phyloP scores from a whole-genome alignment of 2,113 vertebrate species.

The Mormyrus lacerda region DNA sequence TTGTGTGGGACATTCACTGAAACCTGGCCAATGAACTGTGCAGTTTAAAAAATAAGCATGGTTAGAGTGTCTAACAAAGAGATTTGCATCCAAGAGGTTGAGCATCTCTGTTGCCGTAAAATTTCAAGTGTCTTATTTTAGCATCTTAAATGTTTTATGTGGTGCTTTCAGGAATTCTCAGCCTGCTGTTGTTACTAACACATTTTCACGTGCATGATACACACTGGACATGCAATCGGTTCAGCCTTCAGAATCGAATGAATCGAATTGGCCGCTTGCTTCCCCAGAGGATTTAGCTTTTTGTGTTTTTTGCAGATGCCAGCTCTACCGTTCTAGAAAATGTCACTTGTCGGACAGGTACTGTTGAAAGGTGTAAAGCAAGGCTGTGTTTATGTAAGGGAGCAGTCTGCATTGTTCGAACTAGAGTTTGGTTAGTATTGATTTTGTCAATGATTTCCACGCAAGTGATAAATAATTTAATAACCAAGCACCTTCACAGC shows the following conservation, averaged over 20 bases:
- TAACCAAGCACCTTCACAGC: background rate
- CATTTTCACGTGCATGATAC: background rate
- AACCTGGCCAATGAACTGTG: constrained; percentile 27
- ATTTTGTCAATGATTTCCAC: constrained; percentile 4
- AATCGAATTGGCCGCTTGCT: background rate
- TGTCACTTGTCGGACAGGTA: background rate
- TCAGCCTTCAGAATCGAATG: background rate
- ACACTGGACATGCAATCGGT: constrained; percentile 5
- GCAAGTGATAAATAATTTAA: background rate
- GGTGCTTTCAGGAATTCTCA: constrained; percentile 1
- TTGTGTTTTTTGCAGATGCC: background rate
- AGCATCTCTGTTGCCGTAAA: constrained; percentile 10
- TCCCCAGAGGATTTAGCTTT: background rate
- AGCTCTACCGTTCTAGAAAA: background rate
- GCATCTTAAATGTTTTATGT: constrained; percentile 7
- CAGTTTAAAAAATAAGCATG: constrained; percentile 38
- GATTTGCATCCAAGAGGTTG: constrained; percentile 15
- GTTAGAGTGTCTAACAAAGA: constrained; percentile 8
- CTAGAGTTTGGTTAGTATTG: background rate
- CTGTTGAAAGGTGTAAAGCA: background rate
- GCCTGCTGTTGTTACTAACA: background rate
- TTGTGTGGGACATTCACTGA: constrained; percentile 19
- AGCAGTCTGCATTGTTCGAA: background rate
- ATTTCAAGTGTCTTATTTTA: constrained; percentile 12
- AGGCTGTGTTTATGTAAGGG: background rate